Base-by-base conservation (phyloP, 2,888 invertebrate species). In the Dicyrtoma fusca region DNA sequence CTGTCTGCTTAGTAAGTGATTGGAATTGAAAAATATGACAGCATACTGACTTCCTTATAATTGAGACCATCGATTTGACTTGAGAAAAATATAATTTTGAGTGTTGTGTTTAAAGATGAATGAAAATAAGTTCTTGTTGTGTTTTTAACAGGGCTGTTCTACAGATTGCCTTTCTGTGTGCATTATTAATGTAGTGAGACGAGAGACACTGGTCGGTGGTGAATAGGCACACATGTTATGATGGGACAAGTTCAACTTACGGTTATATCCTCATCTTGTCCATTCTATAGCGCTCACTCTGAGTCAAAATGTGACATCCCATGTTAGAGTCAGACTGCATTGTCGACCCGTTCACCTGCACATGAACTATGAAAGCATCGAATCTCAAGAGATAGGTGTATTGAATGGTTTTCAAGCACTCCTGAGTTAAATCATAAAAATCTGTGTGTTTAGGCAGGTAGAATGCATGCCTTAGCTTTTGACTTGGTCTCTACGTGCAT, bases 41-140 rank as follows among this genome's bases (percentile, higher is more conserved):
- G 21, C 19, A 21, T 53, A 53, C 19, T 57, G 57, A 57, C 57
- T 57, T 57, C 57, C 57, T 23, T 57, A 26, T 57, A 57, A 14
- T 57, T 25, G 21, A 1, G 23, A 4, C 23, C 57, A 25, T 57
- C 34, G 8, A 8, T 17, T 53, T 23, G 53, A 53, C 21, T 25
- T 23, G 1, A 1, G 25, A 25, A 57, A 14, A 57, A 57, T 25
- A 57, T 57, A 26, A 25, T 57, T 57, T 25, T 57, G 19, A 53
- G 11, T 55, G 11, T 34, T 34, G 34, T 3, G 34, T 34, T 14
- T 1, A 1, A 26, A 51, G 51, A 65, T 65, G 65, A 51, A 49
- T 65, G 65, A 51, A 65, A 65, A 51, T 65, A 34, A 23, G 65
- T 65, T 17, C 26, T 49, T 65, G 63, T 63, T 47, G 23, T 49